A percentile compares a stretch with the other conserved stretches of the same genome.
Evolutionary conservation across 1,140 invertebrate genomes (phyloP).

Genomic region (Philotrypesis tridentata): DNA sequence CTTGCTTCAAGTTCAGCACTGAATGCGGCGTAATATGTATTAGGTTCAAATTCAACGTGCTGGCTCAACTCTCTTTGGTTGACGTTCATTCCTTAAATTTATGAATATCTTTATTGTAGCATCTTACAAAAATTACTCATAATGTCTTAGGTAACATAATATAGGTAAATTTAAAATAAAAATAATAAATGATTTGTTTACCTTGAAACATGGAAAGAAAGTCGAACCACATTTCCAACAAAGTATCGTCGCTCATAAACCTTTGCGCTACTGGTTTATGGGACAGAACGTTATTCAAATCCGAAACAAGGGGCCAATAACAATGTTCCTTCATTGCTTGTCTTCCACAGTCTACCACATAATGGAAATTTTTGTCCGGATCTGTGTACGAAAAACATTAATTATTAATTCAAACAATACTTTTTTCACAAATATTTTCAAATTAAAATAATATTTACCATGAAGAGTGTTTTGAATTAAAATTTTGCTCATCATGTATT

Average conservation of each 20-base stretch:
- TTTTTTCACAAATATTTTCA: neutral
- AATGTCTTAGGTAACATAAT: no score
- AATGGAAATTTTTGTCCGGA: constrained; percentile 86
- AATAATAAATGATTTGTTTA: no score
- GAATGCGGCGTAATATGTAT: constrained; percentile 97
- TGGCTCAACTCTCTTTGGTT: constrained; percentile 91
- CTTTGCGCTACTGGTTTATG: constrained; percentile 91
- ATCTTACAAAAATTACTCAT: no score
- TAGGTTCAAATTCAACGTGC: constrained; percentile 97
- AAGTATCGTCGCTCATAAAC: constrained; percentile 89
- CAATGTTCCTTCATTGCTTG: constrained; percentile 97
- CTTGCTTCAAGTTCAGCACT: constrained; percentile 96
- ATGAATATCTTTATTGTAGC: constrained; percentile 28
- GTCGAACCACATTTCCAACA: constrained; percentile 95
- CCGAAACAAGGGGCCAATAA: constrained; percentile 97
- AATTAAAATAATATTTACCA: constrained; percentile 74
- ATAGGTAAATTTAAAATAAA: no score
- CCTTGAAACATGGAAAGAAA: constrained; percentile 96
- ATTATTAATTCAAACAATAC: neutral
- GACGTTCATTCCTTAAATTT: constrained; percentile 90
- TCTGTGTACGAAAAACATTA: constrained; percentile 73
- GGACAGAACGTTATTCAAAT: constrained; percentile 97
- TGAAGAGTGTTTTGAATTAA: constrained; percentile 90
- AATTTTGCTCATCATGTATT: constrained; percentile 95
- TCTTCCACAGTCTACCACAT: constrained; percentile 93